These are phyloP conservation scores for Rhabdophis nuchalis DNA, from an alignment of 2,797 vertebrate species.

Conservation along the genomic window DNA sequence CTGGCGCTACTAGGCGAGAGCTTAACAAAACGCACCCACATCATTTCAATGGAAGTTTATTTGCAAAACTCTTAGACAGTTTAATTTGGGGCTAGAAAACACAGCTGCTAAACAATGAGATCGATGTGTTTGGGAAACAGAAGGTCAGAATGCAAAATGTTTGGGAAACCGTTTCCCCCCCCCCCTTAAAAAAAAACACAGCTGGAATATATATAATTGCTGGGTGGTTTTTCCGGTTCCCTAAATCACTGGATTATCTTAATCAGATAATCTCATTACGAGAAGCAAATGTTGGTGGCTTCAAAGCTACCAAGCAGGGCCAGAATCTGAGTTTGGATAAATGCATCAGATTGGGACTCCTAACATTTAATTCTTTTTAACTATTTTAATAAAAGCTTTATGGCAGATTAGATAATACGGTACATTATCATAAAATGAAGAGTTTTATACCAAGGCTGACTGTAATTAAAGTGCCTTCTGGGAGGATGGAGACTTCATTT, in stretches of 20 bases:
- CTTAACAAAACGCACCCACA: constrained; percentile 23
- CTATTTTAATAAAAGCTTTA: constrained; percentile 15
- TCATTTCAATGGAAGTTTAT: constrained; percentile 41
- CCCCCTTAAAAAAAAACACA: background rate
- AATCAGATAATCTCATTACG: constrained; percentile 34
- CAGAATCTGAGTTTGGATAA: background rate
- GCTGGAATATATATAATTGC: constrained; percentile 3
- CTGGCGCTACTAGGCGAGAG: background rate
- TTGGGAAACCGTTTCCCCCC: constrained; percentile 33
- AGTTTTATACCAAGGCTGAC: background rate
- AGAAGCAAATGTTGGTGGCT: constrained; percentile 7
- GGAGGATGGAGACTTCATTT: background rate
- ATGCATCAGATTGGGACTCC: background rate
- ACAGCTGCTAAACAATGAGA: constrained; percentile 41
- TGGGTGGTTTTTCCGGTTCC: constrained; percentile 16
- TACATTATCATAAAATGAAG: constrained; percentile 11
- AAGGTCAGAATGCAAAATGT: constrained; percentile 41
- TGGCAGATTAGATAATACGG: background rate
- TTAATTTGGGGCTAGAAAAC: constrained; percentile 42
- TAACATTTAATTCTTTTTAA: constrained; percentile 1
- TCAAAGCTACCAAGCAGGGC: constrained; percentile 15
- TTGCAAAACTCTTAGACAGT: constrained; percentile 24
- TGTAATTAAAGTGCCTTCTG: background rate
- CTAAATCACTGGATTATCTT: constrained; percentile 33
- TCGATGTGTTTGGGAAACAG: constrained; percentile 33